Evolutionary conservation across 1,140 invertebrate genomes (phyloP).

Genomic region (Atta cephalotes): DNA sequence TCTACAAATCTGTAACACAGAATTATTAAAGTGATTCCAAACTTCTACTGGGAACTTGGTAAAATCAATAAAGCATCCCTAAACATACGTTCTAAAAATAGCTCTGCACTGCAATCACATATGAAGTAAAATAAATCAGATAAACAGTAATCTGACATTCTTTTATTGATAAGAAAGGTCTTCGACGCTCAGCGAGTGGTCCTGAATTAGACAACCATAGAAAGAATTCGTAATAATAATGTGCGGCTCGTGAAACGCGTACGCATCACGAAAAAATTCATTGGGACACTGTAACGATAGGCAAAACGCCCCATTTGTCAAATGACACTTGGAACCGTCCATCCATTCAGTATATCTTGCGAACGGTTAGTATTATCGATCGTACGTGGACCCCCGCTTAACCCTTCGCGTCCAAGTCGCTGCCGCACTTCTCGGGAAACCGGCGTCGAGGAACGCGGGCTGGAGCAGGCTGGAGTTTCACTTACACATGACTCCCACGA

Average conservation of each 20-base stretch:
- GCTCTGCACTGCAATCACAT: not conserved
- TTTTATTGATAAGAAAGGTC: not conserved
- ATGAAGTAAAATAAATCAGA: not conserved
- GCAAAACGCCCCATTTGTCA: slow-evolving; percentile 72
- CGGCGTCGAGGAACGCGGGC: not conserved
- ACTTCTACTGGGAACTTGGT: not conserved
- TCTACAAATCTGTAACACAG: not conserved
- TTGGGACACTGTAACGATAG: not conserved
- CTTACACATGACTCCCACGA: slow-evolving; percentile 70
- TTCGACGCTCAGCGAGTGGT: not conserved
- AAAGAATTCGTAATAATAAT: not conserved
- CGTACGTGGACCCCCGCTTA: slow-evolving; percentile 62
- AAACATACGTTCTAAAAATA: not conserved
- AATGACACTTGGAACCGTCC: slow-evolving; percentile 74
- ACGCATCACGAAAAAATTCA: not conserved
- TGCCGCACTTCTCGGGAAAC: not conserved
- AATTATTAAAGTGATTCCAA: not conserved
- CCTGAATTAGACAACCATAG: not conserved
- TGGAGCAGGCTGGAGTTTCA: slow-evolving; percentile 18
- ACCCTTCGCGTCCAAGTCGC: slow-evolving; percentile 25
- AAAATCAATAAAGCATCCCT: slow-evolving; percentile 4
- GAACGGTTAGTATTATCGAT: slow-evolving; percentile 79
- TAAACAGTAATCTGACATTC: slow-evolving; percentile 6
- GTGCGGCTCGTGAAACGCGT: not conserved
- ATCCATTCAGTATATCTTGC: slow-evolving; percentile 68